phyloP scores from a whole-genome alignment of 2,797 vertebrate genomes.

The Sebastes kiyomatsui region DNA sequence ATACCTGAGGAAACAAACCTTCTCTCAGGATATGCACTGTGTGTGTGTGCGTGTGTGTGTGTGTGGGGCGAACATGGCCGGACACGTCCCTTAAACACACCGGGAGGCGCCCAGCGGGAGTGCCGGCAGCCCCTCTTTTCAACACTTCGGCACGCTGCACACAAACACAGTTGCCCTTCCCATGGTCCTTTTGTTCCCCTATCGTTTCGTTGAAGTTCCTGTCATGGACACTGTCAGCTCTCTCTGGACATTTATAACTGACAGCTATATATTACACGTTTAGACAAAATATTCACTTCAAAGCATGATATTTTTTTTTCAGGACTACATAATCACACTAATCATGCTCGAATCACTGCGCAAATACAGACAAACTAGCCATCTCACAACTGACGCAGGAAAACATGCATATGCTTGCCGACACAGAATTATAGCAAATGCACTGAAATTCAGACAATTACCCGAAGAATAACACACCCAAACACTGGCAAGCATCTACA shows the following conservation, averaged over 20 bases:
- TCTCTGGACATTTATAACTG: slow-evolving; percentile 57
- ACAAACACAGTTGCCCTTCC: slow-evolving; percentile 83
- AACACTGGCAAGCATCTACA: slow-evolving; percentile 38
- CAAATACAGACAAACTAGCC: slow-evolving; percentile 30
- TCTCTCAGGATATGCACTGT: slow-evolving; percentile 79
- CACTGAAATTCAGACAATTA: slow-evolving; percentile 61
- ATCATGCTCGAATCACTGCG: neutral
- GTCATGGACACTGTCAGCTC: slow-evolving; percentile 69
- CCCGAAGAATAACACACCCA: slow-evolving; percentile 58
- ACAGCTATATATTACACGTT: slow-evolving; percentile 23
- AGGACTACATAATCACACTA: neutral
- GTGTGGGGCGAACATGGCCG: slow-evolving; percentile 83
- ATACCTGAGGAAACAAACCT: slow-evolving; percentile 88
- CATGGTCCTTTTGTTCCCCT: slow-evolving; percentile 79
- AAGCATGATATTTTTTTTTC: slow-evolving; percentile 7
- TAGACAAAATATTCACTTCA: slow-evolving; percentile 6
- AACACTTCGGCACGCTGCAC: slow-evolving; percentile 78
- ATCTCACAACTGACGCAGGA: slow-evolving; percentile 24
- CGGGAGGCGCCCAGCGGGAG: slow-evolving; percentile 80
- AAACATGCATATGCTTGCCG: slow-evolving; percentile 68
- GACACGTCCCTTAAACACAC: slow-evolving; percentile 85
- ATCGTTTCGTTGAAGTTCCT: slow-evolving; percentile 69
- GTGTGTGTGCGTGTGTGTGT: slow-evolving; percentile 44
- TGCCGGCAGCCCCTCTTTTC: slow-evolving; percentile 84
- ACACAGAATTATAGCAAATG: slow-evolving; percentile 54